Percentiles rank a stretch among this genome's conserved stretches.
Evolutionary conservation across 2,797 vertebrate species (phyloP).

Genomic region (Anguilla obscura): DNA sequence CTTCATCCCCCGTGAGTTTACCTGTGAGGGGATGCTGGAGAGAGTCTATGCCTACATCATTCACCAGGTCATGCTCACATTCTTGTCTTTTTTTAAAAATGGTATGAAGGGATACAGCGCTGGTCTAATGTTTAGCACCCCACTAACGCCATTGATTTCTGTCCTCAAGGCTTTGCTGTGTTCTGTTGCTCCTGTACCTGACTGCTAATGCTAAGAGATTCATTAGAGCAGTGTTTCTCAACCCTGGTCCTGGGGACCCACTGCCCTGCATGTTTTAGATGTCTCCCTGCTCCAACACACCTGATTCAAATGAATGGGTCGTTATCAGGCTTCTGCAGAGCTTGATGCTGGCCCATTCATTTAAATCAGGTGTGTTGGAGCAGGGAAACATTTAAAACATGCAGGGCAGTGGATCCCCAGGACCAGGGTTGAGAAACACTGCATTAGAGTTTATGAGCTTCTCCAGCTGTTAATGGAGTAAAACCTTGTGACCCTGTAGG

Average conservation of each 20-base stretch:
- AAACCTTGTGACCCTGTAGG: not conserved
- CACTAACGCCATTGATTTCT: not conserved
- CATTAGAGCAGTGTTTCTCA: not conserved
- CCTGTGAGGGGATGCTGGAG: slow-evolving; percentile 70
- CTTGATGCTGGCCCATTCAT: too few species aligned
- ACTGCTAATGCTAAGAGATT: not conserved
- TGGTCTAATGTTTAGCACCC: not conserved
- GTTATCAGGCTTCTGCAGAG: too few species aligned
- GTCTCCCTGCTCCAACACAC: too few species aligned
- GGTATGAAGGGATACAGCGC: not conserved
- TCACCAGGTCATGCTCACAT: slow-evolving; percentile 60
- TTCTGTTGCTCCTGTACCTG: not conserved
- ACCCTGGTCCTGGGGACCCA: too few species aligned
- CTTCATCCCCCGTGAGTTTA: slow-evolving; percentile 67
- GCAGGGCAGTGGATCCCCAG: too few species aligned
- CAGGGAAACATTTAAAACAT: too few species aligned
- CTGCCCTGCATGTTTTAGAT: too few species aligned
- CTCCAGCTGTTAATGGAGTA: not conserved
- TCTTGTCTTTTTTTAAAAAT: not conserved
- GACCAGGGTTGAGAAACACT: too few species aligned
- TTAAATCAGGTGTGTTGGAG: too few species aligned
- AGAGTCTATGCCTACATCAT: slow-evolving; percentile 62
- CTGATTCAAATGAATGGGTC: too few species aligned
- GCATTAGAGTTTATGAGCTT: not conserved
- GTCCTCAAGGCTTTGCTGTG: not conserved